Evolutionary conservation across 23 tunicate genomes (phyloP).

Genomic region (Ascidia mentula): DNA sequence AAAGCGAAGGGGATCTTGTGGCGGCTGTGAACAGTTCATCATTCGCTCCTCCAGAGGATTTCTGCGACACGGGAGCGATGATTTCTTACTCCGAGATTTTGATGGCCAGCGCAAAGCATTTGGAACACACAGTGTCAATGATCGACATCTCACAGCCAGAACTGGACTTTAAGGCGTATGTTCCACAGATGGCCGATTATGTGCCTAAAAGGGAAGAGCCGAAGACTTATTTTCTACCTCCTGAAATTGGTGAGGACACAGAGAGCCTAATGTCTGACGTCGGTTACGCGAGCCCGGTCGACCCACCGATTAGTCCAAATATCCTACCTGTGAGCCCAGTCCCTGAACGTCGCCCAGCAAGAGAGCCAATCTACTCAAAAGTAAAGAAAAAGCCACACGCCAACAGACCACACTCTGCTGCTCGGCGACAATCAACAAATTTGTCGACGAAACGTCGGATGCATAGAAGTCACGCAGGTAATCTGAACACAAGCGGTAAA

Average conservation of each 20-base stretch:
- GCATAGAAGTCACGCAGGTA: neutral
- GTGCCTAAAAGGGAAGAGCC: neutral
- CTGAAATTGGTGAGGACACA: conserved; percentile 1
- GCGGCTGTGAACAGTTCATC: neutral
- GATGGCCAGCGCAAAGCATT: conserved; percentile 26
- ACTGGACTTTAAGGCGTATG: neutral
- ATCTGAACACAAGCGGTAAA: neutral
- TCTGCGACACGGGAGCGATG: conserved; percentile 22
- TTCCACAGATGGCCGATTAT: neutral
- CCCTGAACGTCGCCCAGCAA: neutral
- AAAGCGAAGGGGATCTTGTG: neutral
- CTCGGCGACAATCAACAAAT: neutral
- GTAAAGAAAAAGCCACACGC: neutral
- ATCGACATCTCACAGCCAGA: neutral
- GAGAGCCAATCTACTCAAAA: neutral
- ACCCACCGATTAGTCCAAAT: neutral
- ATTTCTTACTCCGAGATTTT: conserved; percentile 47
- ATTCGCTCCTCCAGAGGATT: neutral
- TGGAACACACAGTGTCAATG: conserved; percentile 6
- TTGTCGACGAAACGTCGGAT: neutral
- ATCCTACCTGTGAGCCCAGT: neutral
- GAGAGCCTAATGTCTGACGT: neutral
- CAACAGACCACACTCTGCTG: neutral
- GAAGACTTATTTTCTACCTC: neutral
- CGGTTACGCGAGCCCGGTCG: neutral